These are phyloP conservation scores for Phaethornis superciliosus DNA, from an alignment of 2,113 vertebrate genomes.

Conservation along the genomic window DNA sequence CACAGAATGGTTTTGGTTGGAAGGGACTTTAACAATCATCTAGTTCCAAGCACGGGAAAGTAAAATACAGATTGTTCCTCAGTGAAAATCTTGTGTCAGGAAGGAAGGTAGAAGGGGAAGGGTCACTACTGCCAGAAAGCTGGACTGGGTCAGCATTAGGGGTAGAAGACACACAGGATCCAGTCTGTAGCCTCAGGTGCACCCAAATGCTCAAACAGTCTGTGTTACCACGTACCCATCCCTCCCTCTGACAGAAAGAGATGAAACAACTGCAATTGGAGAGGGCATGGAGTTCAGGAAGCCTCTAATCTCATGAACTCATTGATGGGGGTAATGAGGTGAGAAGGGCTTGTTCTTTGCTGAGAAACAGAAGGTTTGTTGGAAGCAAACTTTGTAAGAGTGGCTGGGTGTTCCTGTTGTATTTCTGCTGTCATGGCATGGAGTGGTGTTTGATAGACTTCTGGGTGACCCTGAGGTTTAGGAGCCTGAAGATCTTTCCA, in stretches of 20 bases:
- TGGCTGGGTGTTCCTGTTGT: background rate
- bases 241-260: background rate
- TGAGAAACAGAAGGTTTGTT: background rate
- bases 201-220: background rate
- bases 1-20: too few species aligned
- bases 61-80: too few species aligned
- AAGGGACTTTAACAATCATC: too few species aligned
- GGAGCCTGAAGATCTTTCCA: background rate
- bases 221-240: background rate
- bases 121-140: background rate
- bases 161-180: background rate
- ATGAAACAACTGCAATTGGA: background rate
- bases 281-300: background rate
- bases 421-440: background rate
- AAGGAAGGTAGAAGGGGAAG: background rate
- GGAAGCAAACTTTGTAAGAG: background rate
- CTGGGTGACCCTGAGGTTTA: background rate
- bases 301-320: background rate
- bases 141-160: background rate
- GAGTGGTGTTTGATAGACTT: background rate
- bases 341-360: slow-evolving; percentile 21
- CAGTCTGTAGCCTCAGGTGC: background rate
- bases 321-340: background rate
- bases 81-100: background rate
- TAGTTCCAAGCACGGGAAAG: too few species aligned